A percentile compares a stretch with the other conserved stretches of the same genome.
Evolutionary conservation across 2,888 invertebrate species (phyloP).

Genomic region (Acronicta leporina): DNA sequence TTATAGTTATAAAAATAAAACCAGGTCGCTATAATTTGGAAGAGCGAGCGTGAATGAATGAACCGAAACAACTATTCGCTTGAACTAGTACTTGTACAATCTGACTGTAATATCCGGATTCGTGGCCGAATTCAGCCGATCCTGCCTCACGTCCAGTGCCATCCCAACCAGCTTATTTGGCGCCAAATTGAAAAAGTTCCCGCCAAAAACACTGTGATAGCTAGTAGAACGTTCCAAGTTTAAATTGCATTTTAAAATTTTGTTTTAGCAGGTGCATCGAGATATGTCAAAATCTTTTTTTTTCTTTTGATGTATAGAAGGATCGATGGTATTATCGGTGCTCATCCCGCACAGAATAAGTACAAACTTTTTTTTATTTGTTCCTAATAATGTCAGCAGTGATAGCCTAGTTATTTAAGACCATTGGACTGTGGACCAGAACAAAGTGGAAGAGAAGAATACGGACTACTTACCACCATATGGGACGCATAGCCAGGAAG

Average conservation of each 20-base stretch:
- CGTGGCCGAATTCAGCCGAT: constrained; percentile 9
- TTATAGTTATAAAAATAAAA: too few species aligned
- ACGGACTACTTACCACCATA: too few species aligned
- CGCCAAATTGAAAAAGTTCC: constrained; percentile 45
- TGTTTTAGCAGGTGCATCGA: constrained; percentile 17
- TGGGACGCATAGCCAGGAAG: too few species aligned
- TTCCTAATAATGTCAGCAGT: too few species aligned
- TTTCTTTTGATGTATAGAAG: background rate
- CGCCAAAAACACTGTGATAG: constrained; percentile 33
- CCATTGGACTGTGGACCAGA: too few species aligned
- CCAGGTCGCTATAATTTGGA: too few species aligned
- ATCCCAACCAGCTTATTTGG: constrained; percentile 30
- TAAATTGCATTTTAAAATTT: constrained; percentile 43
- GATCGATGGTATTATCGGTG: background rate
- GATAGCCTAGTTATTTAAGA: too few species aligned
- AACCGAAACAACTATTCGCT: background rate
- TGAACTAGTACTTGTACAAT: constrained; percentile 5
- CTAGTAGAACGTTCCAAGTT: constrained; percentile 36
- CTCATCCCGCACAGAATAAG: background rate
- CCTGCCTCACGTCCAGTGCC: constrained; percentile 15
- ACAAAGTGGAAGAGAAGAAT: too few species aligned
- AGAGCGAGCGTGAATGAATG: too few species aligned
- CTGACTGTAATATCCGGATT: constrained; percentile 36
- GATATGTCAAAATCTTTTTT: background rate
- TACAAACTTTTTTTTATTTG: too few species aligned